Base-by-base conservation (phyloP, 2,113 vertebrate genomes). In the Mesoclemmys tuberculata region DNA sequence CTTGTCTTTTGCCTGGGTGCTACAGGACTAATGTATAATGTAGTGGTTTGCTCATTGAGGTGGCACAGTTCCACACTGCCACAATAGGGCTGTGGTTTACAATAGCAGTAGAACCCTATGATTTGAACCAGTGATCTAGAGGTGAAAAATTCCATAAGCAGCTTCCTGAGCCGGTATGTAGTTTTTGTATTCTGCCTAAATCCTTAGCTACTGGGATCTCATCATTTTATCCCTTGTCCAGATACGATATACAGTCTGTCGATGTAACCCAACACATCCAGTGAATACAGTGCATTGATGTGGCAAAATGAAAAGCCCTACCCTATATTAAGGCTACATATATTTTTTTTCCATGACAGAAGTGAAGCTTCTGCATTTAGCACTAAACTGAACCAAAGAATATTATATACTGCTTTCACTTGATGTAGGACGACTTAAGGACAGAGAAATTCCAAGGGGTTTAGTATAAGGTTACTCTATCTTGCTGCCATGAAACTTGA, bases 401-500 rank as follows among this genome's bases (percentile, higher is more conserved):
- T 52, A 74, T 74, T 46, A 79, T 58, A 86, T 29, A 74, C 19
- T 86, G 46, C n/a, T 68, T 61, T 38, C 31, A 38, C 29, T 86
- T 46, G 74, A 44, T 44, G 38, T 71, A 48, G 54, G 77, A 90
- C 78, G 71, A 83, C 12, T 51, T 85, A 82, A 91, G 80, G 68
- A 86, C 48, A 88, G 51, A 89, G 48, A 80, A 49, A 83, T 91
- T 86, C 75, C 58, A 86, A 75, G 52, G 44, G 16, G 46, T 55
- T 85, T 55, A 41, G 22, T 75, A 38, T 90, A 10, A 84, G 49
- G 41, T 85, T 82, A 38, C 46, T 89, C 41, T 91, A 52, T 86
- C 79, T 93, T 78, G 46, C 87, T 92, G 56, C n/a, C 58, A 92
- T 87, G 81, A 89, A 91, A 87, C 54, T 74, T 84, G 49, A 64